A percentile compares a stretch with the other conserved stretches of the same genome.
These are phyloP conservation scores for Orestias chungarensis DNA, from an alignment of 2,797 vertebrate genomes.

Conservation along the genomic window DNA sequence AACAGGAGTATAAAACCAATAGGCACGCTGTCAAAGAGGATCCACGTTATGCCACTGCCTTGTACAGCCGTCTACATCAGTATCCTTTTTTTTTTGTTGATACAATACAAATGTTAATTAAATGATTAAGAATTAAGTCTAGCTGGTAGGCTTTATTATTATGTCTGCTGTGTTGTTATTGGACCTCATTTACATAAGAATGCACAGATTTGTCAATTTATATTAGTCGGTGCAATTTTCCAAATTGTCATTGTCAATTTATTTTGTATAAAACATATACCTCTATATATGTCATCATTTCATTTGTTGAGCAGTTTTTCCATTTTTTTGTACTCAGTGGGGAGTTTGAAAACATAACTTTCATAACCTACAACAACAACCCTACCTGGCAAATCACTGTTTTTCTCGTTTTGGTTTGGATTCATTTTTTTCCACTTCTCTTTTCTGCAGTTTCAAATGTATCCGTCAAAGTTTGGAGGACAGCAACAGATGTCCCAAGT, in stretches of 20 bases:
- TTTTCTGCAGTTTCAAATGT: constrained; percentile 89
- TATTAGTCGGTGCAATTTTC: background rate
- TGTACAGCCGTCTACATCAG: background rate
- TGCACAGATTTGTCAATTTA: background rate
- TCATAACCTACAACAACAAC: background rate
- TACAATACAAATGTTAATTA: too few species aligned
- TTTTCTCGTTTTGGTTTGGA: background rate
- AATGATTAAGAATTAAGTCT: too few species aligned
- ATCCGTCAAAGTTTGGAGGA: constrained; percentile 98
- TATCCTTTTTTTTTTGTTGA: background rate
- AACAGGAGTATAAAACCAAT: background rate
- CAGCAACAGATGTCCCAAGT: constrained; percentile 98
- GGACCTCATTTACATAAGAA: background rate
- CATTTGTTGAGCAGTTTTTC: background rate
- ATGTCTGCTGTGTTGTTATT: background rate
- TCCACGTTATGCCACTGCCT: background rate
- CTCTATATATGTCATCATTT: background rate
- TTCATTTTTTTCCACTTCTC: background rate
- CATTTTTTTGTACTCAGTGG: background rate
- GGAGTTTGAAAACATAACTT: background rate
- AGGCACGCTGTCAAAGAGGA: background rate
- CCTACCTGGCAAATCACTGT: background rate
- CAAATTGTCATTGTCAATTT: background rate
- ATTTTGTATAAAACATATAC: background rate
- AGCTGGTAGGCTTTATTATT: background rate